Conservation (phyloP, 2,888 invertebrate genomes). For the Petrolisthes manimaculis region DNA sequence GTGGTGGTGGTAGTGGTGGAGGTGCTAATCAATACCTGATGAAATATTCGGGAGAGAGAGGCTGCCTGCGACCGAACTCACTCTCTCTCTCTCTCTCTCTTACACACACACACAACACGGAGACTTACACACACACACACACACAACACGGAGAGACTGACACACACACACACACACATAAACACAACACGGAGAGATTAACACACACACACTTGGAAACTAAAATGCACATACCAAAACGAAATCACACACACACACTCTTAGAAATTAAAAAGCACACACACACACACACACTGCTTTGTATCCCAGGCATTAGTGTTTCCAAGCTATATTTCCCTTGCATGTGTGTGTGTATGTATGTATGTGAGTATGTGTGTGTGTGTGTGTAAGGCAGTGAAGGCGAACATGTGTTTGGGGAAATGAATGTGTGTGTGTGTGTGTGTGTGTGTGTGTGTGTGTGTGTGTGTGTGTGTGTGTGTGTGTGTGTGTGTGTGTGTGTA, state of each 20-base stretch:
- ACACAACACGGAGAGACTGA: neutral
- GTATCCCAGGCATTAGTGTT: no score
- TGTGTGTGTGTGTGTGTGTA: no score
- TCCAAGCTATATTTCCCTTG: no score
- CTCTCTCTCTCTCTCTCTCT: slow-evolving; percentile 1
- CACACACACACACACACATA: slow-evolving; percentile 16
- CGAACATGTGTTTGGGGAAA: no score
- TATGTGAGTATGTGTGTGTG: no score
- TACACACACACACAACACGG: neutral
- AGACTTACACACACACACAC: neutral
- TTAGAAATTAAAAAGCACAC: slow-evolving; percentile 10
- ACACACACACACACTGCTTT: slow-evolving; percentile 12
- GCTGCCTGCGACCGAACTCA: neutral
- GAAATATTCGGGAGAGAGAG: slow-evolving; percentile 34
- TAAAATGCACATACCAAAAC: slow-evolving; percentile 4
- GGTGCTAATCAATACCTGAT: slow-evolving; percentile 30
- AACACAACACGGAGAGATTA: slow-evolving; percentile 12
- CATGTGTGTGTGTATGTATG: no score
- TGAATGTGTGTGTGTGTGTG: no score
- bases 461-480: no score
- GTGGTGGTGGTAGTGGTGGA: no score
- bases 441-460: no score
- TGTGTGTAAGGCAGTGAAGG: no score
- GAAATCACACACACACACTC: slow-evolving; percentile 5
- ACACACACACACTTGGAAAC: neutral